phyloP scores from a whole-genome alignment of 2,797 vertebrate genomes.

The Eremophila alpestris region DNA sequence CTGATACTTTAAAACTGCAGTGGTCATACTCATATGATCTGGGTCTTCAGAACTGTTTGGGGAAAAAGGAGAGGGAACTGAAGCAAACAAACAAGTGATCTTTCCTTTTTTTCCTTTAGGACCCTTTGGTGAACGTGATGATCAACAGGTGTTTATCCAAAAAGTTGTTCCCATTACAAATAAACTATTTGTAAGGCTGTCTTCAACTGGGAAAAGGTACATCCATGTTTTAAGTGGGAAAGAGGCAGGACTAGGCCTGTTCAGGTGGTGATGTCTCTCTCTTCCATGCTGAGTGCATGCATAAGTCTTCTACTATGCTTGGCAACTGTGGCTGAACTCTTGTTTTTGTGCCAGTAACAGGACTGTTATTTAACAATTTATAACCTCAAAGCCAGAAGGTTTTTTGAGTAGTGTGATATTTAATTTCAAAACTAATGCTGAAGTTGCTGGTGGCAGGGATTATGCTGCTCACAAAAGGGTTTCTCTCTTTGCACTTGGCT shows the following conservation, averaged over 20 bases:
- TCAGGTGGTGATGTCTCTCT: not conserved
- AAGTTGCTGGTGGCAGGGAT: not conserved
- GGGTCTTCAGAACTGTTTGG: not conserved
- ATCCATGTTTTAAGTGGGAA: not conserved
- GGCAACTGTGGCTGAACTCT: not conserved
- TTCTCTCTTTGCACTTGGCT: not conserved
- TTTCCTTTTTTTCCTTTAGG: constrained; percentile 73
- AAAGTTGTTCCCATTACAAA: constrained; percentile 98
- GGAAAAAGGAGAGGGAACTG: not conserved
- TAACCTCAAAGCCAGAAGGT: not conserved
- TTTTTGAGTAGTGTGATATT: not conserved
- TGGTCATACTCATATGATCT: not conserved
- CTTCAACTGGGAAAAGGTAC: constrained; percentile 97
- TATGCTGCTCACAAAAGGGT: not conserved
- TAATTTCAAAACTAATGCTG: not conserved
- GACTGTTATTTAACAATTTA: not conserved
- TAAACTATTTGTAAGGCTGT: constrained; percentile 95
- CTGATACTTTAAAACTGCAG: not conserved
- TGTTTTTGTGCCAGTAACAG: not conserved
- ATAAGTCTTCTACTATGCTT: not conserved
- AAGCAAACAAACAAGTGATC: not conserved
- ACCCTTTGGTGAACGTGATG: constrained; percentile 96
- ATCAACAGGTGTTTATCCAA: constrained; percentile 98
- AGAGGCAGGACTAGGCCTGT: not conserved
- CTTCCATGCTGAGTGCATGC: not conserved